These are phyloP conservation scores for Dasysyrphus tricinctus DNA, from an alignment of 2,888 invertebrate species.

Conservation along the genomic window DNA sequence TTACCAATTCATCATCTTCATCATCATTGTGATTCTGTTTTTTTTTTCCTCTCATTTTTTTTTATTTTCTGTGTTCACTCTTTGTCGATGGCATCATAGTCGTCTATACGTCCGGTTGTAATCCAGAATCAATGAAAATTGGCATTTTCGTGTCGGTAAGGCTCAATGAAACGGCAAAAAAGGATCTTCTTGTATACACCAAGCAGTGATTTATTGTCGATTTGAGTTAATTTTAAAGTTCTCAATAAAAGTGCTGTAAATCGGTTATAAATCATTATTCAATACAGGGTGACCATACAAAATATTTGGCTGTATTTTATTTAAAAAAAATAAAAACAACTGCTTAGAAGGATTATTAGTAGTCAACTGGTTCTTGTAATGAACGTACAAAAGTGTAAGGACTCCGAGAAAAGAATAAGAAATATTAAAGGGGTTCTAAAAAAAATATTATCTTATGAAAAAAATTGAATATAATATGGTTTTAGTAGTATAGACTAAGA, in stretches of 20 bases:
- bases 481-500: too few species aligned
- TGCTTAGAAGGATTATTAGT: too few species aligned
- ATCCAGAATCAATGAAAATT: slow-evolving; percentile 61
- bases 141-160: slow-evolving; percentile 31
- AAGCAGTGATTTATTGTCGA: not conserved
- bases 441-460: too few species aligned
- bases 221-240: not conserved
- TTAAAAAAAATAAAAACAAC: too few species aligned
- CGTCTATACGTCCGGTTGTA: slow-evolving; percentile 44
- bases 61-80: not conserved
- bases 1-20: slow-evolving; percentile 67
- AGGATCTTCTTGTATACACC: not conserved
- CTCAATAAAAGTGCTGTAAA: not conserved
- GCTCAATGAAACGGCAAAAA: slow-evolving; percentile 15
- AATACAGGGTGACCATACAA: not conserved
- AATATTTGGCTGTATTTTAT: too few species aligned
- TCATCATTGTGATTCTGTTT: slow-evolving; percentile 14
- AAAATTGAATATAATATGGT: too few species aligned
- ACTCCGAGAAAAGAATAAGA: too few species aligned
- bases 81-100: not conserved
- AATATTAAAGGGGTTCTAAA: too few species aligned
- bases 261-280: not conserved
- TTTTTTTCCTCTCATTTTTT: not conserved
- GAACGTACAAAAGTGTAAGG: too few species aligned
- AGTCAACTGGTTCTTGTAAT: too few species aligned